Conservation (phyloP, 2,113 vertebrate genomes). For the Pristiophorus japonicus region DNA sequence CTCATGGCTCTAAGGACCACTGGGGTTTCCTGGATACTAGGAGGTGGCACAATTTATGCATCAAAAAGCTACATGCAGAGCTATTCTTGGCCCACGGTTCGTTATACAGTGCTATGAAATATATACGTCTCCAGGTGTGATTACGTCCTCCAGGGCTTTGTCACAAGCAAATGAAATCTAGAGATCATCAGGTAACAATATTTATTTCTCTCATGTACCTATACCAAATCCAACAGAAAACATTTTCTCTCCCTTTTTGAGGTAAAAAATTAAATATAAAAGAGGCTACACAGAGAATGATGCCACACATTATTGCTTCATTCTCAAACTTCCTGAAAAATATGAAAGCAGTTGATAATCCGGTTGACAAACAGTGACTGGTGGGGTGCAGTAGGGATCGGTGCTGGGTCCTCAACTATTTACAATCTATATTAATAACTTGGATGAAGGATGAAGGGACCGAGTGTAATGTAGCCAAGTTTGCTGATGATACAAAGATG, state of each 20-base stretch:
- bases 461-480: no score
- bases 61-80: not conserved
- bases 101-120: not conserved
- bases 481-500: no score
- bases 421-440: no score
- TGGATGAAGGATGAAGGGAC: no score
- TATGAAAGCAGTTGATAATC: not conserved
- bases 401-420: no score
- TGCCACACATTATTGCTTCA: not conserved
- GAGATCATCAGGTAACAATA: not conserved
- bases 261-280: not conserved
- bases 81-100: not conserved
- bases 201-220: not conserved
- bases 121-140: not conserved
- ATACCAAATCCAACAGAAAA: not conserved
- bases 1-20: not conserved
- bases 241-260: not conserved
- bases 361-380: no score
- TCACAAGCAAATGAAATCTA: not conserved
- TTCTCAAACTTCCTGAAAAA: not conserved
- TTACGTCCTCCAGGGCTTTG: not conserved
- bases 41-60: not conserved
- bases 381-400: no score
- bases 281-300: not conserved
- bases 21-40: not conserved